A percentile compares a stretch with the other conserved stretches of the same genome.
Conservation (phyloP, 2,888 invertebrate species). For the Leptothorax acervorum region DNA sequence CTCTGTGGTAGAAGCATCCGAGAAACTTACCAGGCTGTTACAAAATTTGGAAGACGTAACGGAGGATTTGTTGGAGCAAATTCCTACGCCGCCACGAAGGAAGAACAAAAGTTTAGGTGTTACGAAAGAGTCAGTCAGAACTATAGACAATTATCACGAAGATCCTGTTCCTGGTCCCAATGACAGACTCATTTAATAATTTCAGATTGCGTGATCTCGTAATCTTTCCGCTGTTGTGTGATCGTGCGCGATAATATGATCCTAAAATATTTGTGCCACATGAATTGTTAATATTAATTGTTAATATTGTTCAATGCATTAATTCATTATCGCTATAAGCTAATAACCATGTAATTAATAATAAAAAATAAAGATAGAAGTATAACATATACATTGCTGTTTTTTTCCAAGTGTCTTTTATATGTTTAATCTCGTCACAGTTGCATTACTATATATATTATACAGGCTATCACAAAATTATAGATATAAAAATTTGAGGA, state of each 20-base stretch:
- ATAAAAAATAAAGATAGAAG: not conserved
- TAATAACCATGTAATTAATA: conserved; percentile 32
- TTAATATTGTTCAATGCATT: conserved; percentile 30
- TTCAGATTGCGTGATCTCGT: conserved; percentile 2
- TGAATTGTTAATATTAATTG: conserved; percentile 17
- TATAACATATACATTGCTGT: not conserved
- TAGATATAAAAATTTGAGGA: not conserved
- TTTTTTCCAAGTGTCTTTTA: not conserved
- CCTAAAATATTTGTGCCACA: conserved; percentile 40
- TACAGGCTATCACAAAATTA: not conserved
- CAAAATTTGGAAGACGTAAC: conserved; percentile 73
- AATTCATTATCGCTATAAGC: conserved; percentile 14
- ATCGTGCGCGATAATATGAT: conserved; percentile 7
- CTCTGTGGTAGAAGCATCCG: conserved; percentile 69
- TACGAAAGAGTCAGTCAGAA: conserved; percentile 47
- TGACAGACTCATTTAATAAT: conserved; percentile 79
- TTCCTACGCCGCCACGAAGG: conserved; percentile 82
- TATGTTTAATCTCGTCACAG: not conserved
- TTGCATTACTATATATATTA: not conserved
- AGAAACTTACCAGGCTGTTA: conserved; percentile 80
- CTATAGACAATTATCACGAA: conserved; percentile 50
- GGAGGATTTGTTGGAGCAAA: conserved; percentile 58
- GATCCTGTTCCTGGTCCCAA: conserved; percentile 65
- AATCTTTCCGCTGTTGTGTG: conserved; percentile 5
- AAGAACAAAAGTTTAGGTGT: conserved; percentile 64